These are phyloP conservation scores for Phylloscopus whistleri DNA, from an alignment of 2,113 vertebrate genomes.

Conservation along the genomic window DNA sequence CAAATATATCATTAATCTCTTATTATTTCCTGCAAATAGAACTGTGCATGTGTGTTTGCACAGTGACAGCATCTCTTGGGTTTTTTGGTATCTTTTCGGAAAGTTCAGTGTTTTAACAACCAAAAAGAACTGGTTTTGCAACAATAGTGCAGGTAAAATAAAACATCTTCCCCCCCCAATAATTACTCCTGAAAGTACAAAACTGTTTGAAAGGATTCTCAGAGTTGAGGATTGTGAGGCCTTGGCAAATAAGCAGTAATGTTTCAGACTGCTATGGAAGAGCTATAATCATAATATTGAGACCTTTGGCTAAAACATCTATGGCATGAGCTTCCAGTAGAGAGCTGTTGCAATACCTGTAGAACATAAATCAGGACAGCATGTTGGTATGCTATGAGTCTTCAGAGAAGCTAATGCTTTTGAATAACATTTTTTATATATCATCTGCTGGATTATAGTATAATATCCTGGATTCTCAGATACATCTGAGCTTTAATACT, in stretches of 20 bases:
- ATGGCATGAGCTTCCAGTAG: not conserved
- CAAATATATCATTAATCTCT: conserved; percentile 7
- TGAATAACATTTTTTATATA: not conserved
- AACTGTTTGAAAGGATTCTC: conserved; percentile 63
- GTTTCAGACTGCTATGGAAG: conserved; percentile 25
- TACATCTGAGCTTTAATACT: not conserved
- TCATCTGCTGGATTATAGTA: not conserved
- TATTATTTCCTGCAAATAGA: conserved; percentile 2
- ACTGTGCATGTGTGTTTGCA: not conserved
- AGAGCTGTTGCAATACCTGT: not conserved
- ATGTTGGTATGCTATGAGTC: not conserved
- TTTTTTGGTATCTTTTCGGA: not conserved
- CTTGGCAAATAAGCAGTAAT: conserved; percentile 58
- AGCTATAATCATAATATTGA: conserved; percentile 22
- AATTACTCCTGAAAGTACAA: conserved; percentile 48
- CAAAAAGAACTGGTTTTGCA: not conserved
- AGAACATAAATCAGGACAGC: not conserved
- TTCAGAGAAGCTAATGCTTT: not conserved
- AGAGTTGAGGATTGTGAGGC: conserved; percentile 14
- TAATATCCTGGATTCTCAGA: not conserved
- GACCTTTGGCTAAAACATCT: not conserved
- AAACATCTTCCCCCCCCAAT: not conserved
- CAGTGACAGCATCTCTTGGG: not conserved
- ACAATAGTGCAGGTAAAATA: not conserved
- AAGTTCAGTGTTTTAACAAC: not conserved